These are phyloP conservation scores for Mirounga angustirostris DNA, from an alignment of 2,113 vertebrate species.

Conservation along the genomic window DNA sequence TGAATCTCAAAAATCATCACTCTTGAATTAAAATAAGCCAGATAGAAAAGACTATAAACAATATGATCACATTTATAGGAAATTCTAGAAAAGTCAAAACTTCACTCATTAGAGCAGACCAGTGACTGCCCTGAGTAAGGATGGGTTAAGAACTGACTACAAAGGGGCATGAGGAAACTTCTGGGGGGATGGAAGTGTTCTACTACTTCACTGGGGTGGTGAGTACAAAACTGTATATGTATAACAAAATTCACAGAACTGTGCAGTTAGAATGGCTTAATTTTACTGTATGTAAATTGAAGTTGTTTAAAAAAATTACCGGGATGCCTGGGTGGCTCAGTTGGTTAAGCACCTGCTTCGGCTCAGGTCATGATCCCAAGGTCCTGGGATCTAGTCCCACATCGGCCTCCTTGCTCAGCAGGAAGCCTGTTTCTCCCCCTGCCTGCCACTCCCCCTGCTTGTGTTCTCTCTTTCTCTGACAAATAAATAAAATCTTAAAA, in stretches of 20 bases:
- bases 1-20: slow-evolving; percentile 22
- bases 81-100: slow-evolving; percentile 42
- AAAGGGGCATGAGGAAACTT: background rate
- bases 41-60: background rate
- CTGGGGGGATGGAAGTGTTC: background rate
- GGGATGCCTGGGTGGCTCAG: background rate
- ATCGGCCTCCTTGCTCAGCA: background rate
- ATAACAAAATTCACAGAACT: background rate
- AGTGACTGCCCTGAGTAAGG: background rate
- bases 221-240: background rate
- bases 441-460: background rate
- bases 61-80: background rate
- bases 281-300: slow-evolving; percentile 33
- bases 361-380: background rate
- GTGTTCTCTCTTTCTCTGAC: background rate
- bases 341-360: background rate
- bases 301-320: background rate
- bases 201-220: background rate
- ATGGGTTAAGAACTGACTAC: background rate
- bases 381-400: background rate
- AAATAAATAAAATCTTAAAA: background rate
- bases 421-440: background rate
- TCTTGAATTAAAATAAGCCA: slow-evolving; percentile 44
- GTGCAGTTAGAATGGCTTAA: background rate
- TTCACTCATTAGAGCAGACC: background rate